Base-by-base conservation (phyloP, 2,797 vertebrate genomes). In the Leptatherina wallacei region DNA sequence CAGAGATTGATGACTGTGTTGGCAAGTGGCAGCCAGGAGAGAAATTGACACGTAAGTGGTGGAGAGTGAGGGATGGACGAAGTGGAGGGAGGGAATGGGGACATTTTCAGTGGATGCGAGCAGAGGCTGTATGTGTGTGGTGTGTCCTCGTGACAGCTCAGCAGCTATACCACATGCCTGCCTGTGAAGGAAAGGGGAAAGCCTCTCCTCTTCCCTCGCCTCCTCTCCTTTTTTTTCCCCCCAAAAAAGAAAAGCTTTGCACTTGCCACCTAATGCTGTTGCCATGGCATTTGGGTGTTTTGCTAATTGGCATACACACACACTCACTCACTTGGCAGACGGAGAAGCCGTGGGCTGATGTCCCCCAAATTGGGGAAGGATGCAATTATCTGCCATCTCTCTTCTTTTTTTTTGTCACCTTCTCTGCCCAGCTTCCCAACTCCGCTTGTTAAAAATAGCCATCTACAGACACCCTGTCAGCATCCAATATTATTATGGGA, bases 211-310 rank as follows among this genome's bases (percentile, higher is more conserved):
- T 69, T 59, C 42, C 59, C 62, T 55, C 59, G 22, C 52, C 40
- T 14, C 59, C 35, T 61, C 27, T 30, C 54, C 32, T 63, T 74
- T 71, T 52, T 69, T 63, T 20, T n/a, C 65, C 24, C 24, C 44
- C 22, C 16, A 22, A 51, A 22, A 51, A 22, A 2, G 72, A 71
- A 68, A 70, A 77, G 54, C 54, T 65, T 69, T 0, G 30, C 42
- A 60, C 66, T 71, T 80, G 78, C 82, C 72, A 86, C 71, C 72
- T 86, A 94, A 89, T 66, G 80, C 92, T 93, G 95, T 96, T 96
- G 94, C 95, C 88, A 94, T 96, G 94, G 93, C 47, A 69, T 92
- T 89, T 47, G 52, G 85, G 81, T 94, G 83, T 91, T 93, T 89
- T 88, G 88, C 88, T 93, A 90, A 88, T 85, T 79, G 87, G 88